These are phyloP conservation scores for Macaca fascicularis DNA, from an alignment of 2,113 vertebrate species.

Conservation along the genomic window T2T-MFA8v1.1 NC_088379.1:93746501-93747000, in stretches of 20 bases:
- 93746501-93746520: background rate
- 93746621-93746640: background rate
- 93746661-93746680: background rate
- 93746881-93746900: background rate
- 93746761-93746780: background rate
- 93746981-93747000: background rate
- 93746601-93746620: background rate
- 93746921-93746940: background rate
- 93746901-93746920: background rate
- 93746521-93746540: background rate
- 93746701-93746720: background rate
- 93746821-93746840: background rate
- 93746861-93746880: background rate
- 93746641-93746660: background rate
- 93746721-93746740: background rate
- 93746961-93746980: background rate
- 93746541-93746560: background rate
- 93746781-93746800: background rate
- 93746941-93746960: background rate
- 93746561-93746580: background rate
- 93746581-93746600: background rate
- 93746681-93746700: background rate
- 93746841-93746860: background rate
- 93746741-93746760: background rate
- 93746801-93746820: background rate